These are phyloP conservation scores for Acanthiza pusilla DNA, from an alignment of 2,797 vertebrate genomes.

Conservation along the genomic window DNA sequence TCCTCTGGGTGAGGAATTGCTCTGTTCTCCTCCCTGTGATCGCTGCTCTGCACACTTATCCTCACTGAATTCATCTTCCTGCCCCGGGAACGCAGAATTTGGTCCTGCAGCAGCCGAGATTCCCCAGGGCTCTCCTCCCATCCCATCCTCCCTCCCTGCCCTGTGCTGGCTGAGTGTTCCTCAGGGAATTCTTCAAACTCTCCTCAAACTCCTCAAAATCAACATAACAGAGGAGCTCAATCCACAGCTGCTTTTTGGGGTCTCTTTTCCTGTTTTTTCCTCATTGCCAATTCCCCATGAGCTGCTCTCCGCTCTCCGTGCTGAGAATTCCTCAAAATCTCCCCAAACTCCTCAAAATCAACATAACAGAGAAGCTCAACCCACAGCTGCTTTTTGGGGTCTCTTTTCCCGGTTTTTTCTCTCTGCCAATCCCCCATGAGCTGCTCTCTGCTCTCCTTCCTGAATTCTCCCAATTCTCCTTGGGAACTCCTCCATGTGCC, in stretches of 20 bases:
- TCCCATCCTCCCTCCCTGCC: neutral
- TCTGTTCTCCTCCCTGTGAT: too few relatives aligned
- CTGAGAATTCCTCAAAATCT: neutral
- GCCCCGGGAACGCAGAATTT: too few relatives aligned
- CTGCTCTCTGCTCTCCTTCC: too few relatives aligned
- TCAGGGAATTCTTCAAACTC: neutral
- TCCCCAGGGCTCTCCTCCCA: neutral
- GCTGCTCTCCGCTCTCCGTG: neutral
- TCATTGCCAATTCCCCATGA: neutral
- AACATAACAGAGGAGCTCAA: neutral
- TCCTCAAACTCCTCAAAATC: neutral
- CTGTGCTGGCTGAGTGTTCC: fast-evolving
- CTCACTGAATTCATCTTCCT: too few relatives aligned
- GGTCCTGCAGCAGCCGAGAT: too few relatives aligned
- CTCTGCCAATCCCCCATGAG: too few relatives aligned
- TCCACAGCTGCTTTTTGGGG: neutral
- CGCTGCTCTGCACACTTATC: too few relatives aligned
- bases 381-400: too few relatives aligned
- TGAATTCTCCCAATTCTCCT: too few relatives aligned
- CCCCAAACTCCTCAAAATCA: neutral
- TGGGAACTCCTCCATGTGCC: neutral
- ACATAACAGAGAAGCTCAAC: too few relatives aligned
- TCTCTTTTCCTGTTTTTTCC: neutral
- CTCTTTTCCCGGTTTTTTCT: too few relatives aligned
- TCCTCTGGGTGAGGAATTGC: too few relatives aligned